Base-by-base conservation (phyloP, 37 sponge, comb jelly and placozoan genomes). In the Tethya wilhelma region DNA sequence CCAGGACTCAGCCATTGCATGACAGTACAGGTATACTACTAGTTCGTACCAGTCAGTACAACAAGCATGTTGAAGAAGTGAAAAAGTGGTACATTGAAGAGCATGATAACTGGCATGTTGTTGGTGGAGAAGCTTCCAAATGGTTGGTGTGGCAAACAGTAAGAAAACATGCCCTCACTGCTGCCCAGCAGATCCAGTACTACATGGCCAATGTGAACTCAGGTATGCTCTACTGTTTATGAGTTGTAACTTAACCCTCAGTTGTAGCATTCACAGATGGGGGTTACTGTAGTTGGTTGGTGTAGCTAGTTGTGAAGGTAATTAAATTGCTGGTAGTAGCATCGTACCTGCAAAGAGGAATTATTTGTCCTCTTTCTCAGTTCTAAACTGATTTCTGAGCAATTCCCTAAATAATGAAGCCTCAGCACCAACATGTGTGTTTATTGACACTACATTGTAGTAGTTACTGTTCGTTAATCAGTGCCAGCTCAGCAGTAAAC, bases 41-140 rank as follows among this genome's bases (percentile, higher is more conserved):
- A 20, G 43, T 78, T 4, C 56, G 88, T 32, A 38, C 75, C 22
- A 79, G 70, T 37, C 46, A 70, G 55, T 98, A 93, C 79, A 25
- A 53, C 43, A 77, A 87, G n/a, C 78, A 89, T 58, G 68, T 88
- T 34, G 84, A 59, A 38, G 81, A 57, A 32, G 87, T 98, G 19
- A 74, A 71, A 45, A 44, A 84, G 44, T 93, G 83, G 79, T 95
- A 98, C 62, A 23, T 43, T n/a, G 4, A 67, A 8, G 70, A 90
- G 49, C 91, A 98, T 84, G 82, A 86, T 28, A 98, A 98, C 82
- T 98, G 89, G 89, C 55, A 71, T 46, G 34, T 33, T 9, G 66
- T 98, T 4, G 82, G 95, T 79, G 98, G 88, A 26, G 74, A 86
- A 32, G 29, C 60, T 44, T 95, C 96, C 11, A 38, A 84, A 31